Base-by-base conservation (phyloP, 2,113 vertebrate genomes). In the Taurulus bubalis region DNA sequence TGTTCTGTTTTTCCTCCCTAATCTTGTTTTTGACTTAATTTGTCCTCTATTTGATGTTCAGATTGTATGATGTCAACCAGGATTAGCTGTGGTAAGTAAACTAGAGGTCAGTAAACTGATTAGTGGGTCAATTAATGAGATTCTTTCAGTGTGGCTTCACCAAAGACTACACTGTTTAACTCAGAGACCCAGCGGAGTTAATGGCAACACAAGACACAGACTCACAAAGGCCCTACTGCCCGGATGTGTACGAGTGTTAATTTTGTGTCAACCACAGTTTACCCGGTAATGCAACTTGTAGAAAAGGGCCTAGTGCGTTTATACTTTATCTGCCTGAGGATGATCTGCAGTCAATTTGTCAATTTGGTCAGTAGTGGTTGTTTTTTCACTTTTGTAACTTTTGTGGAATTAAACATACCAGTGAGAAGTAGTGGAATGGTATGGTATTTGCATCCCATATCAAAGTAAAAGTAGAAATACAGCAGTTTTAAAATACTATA, bases 41-140 rank as follows among this genome's bases (percentile, higher is more conserved):
- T 81, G 77, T 78, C 59, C 32, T 65, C 34, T 92, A 80, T 92
- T 91, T 90, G 82, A 83, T 71, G 76, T 87, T 86, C 70, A 83
- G 83, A 86, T 92, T 87, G 85, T 85, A 82, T 71, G 34, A 71
- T 84, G 89, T 92, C 82, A 72, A 55, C 71, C 76, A 85, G 90
- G 84, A 92, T 92, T 94, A 92, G 85, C 77, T n/a, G 81, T 79
- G 76, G 87, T 87, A 86, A 93, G 90, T 91, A 88, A 91, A 89
- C 80, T 70, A 32, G 66, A 80, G 83, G 79, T 86, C 89, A 72
- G 78, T 83, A 81, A 83, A 89, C 72, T 91, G 76, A 90, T 91
- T 84, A 94, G 76, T 24, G 60, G 79, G 78, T 90, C 86, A 60
- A 86, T 91, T 88, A 91, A 88, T 79, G 47, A 79, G 75, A 79